phyloP scores from a whole-genome alignment of 2,113 vertebrate species.

The Caloenas nicobarica region DNA sequence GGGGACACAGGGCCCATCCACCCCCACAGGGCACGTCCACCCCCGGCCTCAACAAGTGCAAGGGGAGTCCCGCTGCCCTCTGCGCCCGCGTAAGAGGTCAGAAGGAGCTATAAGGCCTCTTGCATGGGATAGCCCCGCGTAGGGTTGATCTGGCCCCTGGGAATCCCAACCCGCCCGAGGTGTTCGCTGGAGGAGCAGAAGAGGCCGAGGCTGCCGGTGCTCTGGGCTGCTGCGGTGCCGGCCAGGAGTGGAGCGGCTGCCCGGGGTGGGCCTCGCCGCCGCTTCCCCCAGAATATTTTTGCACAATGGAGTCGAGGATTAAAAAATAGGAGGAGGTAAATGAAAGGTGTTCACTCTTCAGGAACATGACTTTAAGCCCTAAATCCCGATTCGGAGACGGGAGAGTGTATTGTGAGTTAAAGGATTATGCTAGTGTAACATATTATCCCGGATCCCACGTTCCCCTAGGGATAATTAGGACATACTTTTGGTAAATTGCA shows the following conservation, averaged over 20 bases:
- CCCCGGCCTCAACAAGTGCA: background rate
- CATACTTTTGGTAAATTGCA: constrained; percentile 25
- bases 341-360: constrained; percentile 51
- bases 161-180: background rate
- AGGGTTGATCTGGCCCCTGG: background rate
- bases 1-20: background rate
- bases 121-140: rapidly evolving
- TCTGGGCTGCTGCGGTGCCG: background rate
- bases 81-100: background rate
- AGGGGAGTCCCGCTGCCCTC: background rate
- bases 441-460: constrained; percentile 14
- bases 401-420: constrained; percentile 52
- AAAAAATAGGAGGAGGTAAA: constrained; percentile 42
- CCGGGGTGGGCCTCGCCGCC: background rate
- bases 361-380: constrained; percentile 50
- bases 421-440: constrained; percentile 59
- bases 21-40: no score
- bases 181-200: background rate
- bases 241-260: background rate
- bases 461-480: constrained; percentile 56
- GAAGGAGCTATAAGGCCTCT: background rate
- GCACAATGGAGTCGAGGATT: constrained; percentile 40
- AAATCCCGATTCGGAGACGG: constrained; percentile 35
- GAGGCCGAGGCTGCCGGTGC: background rate
- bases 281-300: background rate